phyloP scores from a whole-genome alignment of 2,113 vertebrate genomes.

The human region GRCh38 chr2:39095501-39096000 shows the following conservation, averaged over 20 bases:
- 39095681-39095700: neutral
- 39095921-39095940: neutral
- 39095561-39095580: neutral
- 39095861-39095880: neutral
- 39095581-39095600: neutral
- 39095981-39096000: neutral
- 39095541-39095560: neutral
- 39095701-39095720: neutral
- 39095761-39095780: neutral
- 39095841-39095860: neutral
- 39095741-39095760: neutral
- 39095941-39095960: neutral
- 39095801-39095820: neutral
- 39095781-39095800: slow-evolving; percentile 25
- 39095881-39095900: neutral
- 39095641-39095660: neutral
- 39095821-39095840: neutral
- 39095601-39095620: neutral
- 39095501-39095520: neutral
- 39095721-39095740: neutral
- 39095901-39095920: neutral
- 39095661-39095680: neutral
- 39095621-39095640: neutral
- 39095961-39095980: neutral
- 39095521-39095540: neutral